Base-by-base conservation (phyloP, 1,140 invertebrate genomes). In the Samia ricini region DNA sequence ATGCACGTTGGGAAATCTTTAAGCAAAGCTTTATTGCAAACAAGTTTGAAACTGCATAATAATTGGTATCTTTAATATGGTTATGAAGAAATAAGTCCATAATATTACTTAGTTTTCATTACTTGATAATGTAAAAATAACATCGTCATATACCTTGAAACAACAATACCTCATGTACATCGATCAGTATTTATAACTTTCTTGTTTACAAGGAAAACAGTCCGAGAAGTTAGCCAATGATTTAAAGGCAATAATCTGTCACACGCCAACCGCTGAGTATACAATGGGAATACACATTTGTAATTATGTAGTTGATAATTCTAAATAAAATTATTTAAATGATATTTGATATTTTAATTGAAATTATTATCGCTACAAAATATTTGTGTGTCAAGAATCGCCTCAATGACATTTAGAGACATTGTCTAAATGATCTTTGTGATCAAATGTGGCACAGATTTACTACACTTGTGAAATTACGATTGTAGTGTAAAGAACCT, bases 221-320 rank as follows among this genome's bases (percentile, higher is more conserved):
- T 42, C 33, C n/a, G 33, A 12, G 33, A 42, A 42, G 52, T 55
- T 23, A n/a, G 22, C 12, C 52, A 55, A 55, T 55, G 22, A 55
- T 22, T 55, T 24, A 55, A 55, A 55, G n/a, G 52, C 52, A 55
- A 55, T 55, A 55, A 55, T 55, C 52, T 54, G 51, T 23, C 15
- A n/a, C 52, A 55, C 52, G 52, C 15, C 22, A 55, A 4, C 4
- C 52, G 24, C 2, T 24, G 52, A 55, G 22, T 55, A 55, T 24
- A 55, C 52, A 55, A 55, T 55, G 24, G 52, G 52, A 55, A 1
- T 52, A 10, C 10, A 1, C 15, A 52, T 23, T 20, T 23, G 19
- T 55, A 55, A 22, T 12, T 55, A 23, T 8, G 5, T 10, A 55
- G 24, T 55, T 12, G 24, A 24, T 55, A 15, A 36, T 10, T 36